These are phyloP conservation scores for Cheilosia grossa DNA, from an alignment of 2,888 invertebrate species.

Conservation along the genomic window DNA sequence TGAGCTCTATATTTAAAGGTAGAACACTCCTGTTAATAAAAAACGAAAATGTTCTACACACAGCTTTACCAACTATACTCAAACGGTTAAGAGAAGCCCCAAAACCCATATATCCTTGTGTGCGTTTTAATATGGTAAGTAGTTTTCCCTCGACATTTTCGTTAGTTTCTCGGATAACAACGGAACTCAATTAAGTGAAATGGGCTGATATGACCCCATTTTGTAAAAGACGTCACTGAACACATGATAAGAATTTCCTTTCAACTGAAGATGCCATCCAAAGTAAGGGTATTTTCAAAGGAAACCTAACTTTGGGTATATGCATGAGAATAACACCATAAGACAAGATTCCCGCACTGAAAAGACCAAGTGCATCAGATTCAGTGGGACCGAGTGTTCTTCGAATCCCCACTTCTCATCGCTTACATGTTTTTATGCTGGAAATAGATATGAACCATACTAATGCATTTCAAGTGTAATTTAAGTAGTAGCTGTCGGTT, in stretches of 20 bases:
- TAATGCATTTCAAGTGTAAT: slow-evolving; percentile 9
- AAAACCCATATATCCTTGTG: neutral
- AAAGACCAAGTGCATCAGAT: slow-evolving; percentile 8
- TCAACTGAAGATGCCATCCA: slow-evolving; percentile 17
- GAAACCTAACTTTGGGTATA: slow-evolving; percentile 2
- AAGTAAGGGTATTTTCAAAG: slow-evolving; percentile 5
- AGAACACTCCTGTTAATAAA: neutral
- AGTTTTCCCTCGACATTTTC: neutral
- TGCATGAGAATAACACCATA: slow-evolving; percentile 5
- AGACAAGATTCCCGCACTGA: neutral
- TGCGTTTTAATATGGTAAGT: neutral
- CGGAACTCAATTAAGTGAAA: slow-evolving; percentile 42
- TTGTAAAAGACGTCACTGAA: slow-evolving; percentile 20
- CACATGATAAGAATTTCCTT: slow-evolving; percentile 58
- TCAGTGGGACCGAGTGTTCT: neutral
- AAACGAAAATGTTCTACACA: neutral
- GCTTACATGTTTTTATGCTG: neutral
- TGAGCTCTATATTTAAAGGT: neutral
- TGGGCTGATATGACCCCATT: slow-evolving; percentile 33
- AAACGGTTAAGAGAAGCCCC: neutral
- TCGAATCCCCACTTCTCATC: neutral
- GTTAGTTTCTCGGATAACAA: neutral
- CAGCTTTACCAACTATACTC: neutral
- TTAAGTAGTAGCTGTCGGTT: neutral
- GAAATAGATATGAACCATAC: neutral